Conservation (phyloP, 2,888 invertebrate genomes). For the Melikaiella ostensackeni region DNA sequence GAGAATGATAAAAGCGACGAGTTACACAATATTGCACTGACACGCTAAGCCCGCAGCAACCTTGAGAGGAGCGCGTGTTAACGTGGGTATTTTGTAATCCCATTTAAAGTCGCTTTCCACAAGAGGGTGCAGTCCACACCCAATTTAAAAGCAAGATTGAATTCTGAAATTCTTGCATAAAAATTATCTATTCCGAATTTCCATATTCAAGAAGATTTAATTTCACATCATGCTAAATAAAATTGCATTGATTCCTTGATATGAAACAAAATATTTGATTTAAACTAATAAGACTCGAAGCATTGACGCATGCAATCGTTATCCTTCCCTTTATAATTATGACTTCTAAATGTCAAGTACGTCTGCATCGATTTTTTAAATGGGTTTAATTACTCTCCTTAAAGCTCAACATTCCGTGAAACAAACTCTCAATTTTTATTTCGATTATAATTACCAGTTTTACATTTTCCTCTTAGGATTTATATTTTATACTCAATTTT, state of each 20-base stretch:
- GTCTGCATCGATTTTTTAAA: neutral
- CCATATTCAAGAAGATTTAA: neutral
- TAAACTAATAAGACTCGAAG: neutral
- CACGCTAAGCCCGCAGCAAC: slow-evolving; percentile 55
- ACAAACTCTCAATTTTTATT: neutral
- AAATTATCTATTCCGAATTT: neutral
- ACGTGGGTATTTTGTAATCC: slow-evolving; percentile 31
- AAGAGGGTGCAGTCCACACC: slow-evolving; percentile 15
- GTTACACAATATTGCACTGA: slow-evolving; percentile 59
- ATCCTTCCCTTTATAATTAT: neutral
- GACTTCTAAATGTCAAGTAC: slow-evolving; percentile 13
- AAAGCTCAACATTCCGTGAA: neutral
- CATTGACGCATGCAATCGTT: neutral
- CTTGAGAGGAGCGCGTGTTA: slow-evolving; percentile 53
- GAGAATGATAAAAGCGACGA: slow-evolving; percentile 55
- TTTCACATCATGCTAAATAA: neutral
- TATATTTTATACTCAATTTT: neutral
- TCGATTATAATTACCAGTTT: neutral
- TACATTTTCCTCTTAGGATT: neutral
- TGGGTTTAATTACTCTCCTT: neutral
- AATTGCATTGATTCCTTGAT: neutral
- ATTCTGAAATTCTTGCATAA: neutral
- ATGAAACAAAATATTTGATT: neutral
- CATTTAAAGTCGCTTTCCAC: slow-evolving; percentile 28
- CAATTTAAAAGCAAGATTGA: slow-evolving; percentile 4